phyloP scores from a whole-genome alignment of 2,113 vertebrate genomes.

The Perognathus longimembris region DNA sequence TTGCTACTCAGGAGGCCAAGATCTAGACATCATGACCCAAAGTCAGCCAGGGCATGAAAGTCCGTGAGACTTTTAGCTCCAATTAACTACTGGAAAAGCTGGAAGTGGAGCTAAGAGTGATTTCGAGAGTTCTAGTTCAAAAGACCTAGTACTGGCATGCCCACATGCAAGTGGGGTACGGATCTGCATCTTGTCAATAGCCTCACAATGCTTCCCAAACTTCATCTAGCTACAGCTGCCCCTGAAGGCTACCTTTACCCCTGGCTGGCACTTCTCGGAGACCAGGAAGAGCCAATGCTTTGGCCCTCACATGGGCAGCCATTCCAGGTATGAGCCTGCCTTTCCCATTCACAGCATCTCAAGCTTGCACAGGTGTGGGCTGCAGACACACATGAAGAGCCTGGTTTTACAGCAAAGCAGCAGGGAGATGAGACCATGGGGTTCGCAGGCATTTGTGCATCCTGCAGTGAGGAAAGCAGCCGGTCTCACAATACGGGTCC shows the following conservation, averaged over 20 bases:
- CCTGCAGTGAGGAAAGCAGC: not conserved
- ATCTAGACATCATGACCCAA: no score
- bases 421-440: not conserved
- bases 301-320: not conserved
- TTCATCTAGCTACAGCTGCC: not conserved
- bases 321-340: not conserved
- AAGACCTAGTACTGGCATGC: no score
- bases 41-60: no score
- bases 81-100: no score
- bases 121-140: no score
- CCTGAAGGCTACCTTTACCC: not conserved
- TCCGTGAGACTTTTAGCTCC: no score
- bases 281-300: not conserved
- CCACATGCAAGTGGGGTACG: not conserved
- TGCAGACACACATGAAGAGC: not conserved
- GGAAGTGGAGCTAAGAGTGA: no score
- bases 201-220: not conserved
- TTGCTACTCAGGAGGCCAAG: no score
- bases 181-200: fast-evolving
- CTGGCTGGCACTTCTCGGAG: not conserved
- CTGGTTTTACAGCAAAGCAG: not conserved
- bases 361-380: not conserved
- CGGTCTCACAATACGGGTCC: not conserved
- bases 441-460: not conserved
- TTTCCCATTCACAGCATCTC: not conserved